Base-by-base conservation (phyloP, 2,113 vertebrate species). In the Neoarius graeffei region DNA sequence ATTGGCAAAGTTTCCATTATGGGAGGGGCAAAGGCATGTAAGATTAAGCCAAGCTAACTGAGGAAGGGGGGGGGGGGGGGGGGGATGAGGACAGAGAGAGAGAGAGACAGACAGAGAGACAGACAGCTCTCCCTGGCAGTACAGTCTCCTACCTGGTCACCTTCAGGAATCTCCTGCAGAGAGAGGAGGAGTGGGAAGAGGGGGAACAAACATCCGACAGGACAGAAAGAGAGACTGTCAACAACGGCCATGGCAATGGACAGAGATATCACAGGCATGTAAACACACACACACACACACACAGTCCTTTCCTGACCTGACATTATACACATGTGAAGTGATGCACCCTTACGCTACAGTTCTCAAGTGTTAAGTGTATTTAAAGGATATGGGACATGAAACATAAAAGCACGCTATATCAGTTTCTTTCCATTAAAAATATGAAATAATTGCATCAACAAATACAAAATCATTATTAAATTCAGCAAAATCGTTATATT, bases 191-290 rank as follows among this genome's bases (percentile, higher is more conserved):
- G 93, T 93, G 82, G 89, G 91, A 88, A 84, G 92, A 83, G 66
- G 87, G 89, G 79, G 67, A 59, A 84, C 86, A 89, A 95, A 96
- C 94, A 86, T 97, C 94, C 96, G 95, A 96, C 96, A 97, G 97
- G 97, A 98, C 97, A 96, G 96, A 98, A 96, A 99, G 97, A 99
- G 96, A 99, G 96, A 99, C 97, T 96, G 97, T 99, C 95, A 99
- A 98, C 98, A 97, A 96, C 96, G 96, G 96, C 95, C 91, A 96
- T 96, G 94, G 94, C 93, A 93, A 93, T 89, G 89, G 89, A 91
- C 91, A 91, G 90, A 92, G 88, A 91, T 93, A 91, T 93, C 85
- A 93, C 88, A 94, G 85, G 92, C 89, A 88, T 84, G 54, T 81
- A 50, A 54, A 90, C 86, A 83, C 71, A 42, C 83, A n/a, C 85